Conservation (phyloP, 2,888 invertebrate genomes). For the Tinea semifulvella region DNA sequence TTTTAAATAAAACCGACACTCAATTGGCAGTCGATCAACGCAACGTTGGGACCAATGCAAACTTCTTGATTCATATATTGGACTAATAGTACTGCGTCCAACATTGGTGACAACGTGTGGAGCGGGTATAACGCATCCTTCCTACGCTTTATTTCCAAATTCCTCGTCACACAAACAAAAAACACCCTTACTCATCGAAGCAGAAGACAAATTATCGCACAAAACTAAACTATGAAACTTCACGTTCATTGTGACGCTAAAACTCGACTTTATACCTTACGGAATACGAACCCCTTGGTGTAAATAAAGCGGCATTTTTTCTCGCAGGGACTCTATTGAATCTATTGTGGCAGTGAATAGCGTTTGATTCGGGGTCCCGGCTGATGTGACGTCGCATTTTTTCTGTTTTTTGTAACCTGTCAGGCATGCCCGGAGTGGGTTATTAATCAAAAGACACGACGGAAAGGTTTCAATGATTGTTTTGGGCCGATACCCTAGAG, state of each 20-base stretch:
- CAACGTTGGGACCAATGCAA: too few species aligned
- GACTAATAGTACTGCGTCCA: too few species aligned
- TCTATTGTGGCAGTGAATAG: slow-evolving; percentile 42
- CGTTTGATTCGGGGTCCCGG: slow-evolving; percentile 43
- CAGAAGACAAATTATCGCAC: neutral
- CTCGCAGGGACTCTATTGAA: slow-evolving; percentile 26
- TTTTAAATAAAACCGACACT: too few species aligned
- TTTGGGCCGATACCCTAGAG: slow-evolving; percentile 4
- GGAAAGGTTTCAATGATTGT: slow-evolving; percentile 11
- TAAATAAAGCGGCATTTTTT: slow-evolving; percentile 17
- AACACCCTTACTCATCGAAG: slow-evolving; percentile 24
- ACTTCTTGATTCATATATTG: too few species aligned
- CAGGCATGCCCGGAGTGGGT: slow-evolving; percentile 31
- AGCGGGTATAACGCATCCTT: too few species aligned
- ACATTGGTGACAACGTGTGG: too few species aligned
- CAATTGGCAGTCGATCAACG: too few species aligned
- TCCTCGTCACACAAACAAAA: slow-evolving; percentile 22
- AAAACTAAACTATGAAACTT: slow-evolving; percentile 21
- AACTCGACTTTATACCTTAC: slow-evolving; percentile 33
- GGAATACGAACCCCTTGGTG: slow-evolving; percentile 33
- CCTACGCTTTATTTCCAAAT: slow-evolving; percentile 43
- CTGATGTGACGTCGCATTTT: slow-evolving; percentile 43
- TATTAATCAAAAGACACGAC: slow-evolving; percentile 38
- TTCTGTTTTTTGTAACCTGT: slow-evolving; percentile 36
- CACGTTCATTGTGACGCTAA: slow-evolving; percentile 21